Base-by-base conservation (phyloP, 2,113 vertebrate species). In the Cebus imitator region DNA sequence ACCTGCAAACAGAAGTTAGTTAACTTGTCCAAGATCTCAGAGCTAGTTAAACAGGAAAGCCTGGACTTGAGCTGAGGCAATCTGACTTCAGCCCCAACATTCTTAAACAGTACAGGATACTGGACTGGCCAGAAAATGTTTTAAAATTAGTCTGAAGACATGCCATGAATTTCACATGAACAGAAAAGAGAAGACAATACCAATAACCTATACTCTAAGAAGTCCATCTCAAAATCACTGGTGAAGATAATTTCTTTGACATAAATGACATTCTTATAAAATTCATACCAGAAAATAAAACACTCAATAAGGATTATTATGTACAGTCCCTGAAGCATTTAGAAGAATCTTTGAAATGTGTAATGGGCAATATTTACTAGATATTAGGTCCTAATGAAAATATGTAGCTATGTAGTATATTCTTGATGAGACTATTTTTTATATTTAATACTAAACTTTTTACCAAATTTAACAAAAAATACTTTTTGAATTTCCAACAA, bases 331-430 rank as follows among this genome's bases (percentile, higher is more conserved):
- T 58, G 16, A 90, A 80, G 27, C 40, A 88, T 79, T 83, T 66
- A 25, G 48, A 94, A 87, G 20, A 55, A 78, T 40, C 16, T 87
- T 17, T 82, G 57, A 58, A 87, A 91, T 11, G 81, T 40, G 50
- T 9, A 90, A 86, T 87, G 40, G 78, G n/a, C 37, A 79, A 45
- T 70, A 89, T 73, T 94, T 92, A 86, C 84, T 95, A 95, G n/a
- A 48, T 91, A 55, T 84, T 73, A 70, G 32, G 81, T 76, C 8
- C 16, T 92, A 89, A 30, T 79, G n/a, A 50, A 92, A 73, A 78
- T 50, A 84, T 8, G 35, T 85, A 85, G 23, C 68, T 25, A 85
- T 37, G 50, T 3, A 58, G 14, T 85, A 73, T 92, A 37, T 72
- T 85, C 25, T 66, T 85, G 25, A 61, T 66, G 20, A 95, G 84